Conservation (phyloP, 2,888 invertebrate species). For the Rhodophaea formosa region DNA sequence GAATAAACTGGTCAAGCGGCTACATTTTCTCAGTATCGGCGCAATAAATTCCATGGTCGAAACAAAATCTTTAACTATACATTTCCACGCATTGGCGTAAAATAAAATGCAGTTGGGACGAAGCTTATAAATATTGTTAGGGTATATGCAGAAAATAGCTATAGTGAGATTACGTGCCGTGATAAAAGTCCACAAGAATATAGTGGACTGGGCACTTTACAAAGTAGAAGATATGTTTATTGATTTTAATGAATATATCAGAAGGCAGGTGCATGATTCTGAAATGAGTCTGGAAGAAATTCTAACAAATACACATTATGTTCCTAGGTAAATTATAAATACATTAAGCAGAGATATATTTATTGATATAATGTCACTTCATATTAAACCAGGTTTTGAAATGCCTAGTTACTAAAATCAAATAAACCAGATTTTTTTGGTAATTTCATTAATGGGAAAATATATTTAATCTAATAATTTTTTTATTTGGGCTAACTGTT, state of each 20-base stretch:
- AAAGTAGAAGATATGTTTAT: constrained; percentile 21
- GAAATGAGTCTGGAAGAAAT: neutral
- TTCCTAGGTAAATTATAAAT: too few relatives aligned
- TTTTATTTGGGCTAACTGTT: too few relatives aligned
- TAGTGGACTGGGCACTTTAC: constrained; percentile 30
- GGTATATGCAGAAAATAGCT: constrained; percentile 57
- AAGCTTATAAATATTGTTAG: constrained; percentile 39
- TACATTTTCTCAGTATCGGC: constrained; percentile 21
- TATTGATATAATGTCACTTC: too few relatives aligned
- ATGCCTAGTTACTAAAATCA: too few relatives aligned
- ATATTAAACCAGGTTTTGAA: too few relatives aligned
- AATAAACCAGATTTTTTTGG: too few relatives aligned
- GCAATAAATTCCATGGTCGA: constrained; percentile 17
- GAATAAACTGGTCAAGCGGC: constrained; percentile 6
- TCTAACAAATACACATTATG: neutral
- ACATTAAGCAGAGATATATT: too few relatives aligned
- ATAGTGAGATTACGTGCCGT: constrained; percentile 54
- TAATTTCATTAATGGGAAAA: too few relatives aligned
- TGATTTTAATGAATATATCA: constrained; percentile 9
- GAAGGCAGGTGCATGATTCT: neutral
- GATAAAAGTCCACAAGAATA: constrained; percentile 50
- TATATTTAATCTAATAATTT: too few relatives aligned
- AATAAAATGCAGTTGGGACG: constrained; percentile 37
- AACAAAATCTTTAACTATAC: constrained; percentile 21
- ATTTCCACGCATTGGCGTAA: constrained; percentile 29